A percentile compares a stretch with the other conserved stretches of the same genome.
Evolutionary conservation across 2,797 vertebrate species (phyloP).

Genomic region (Octomys mimax): DNA sequence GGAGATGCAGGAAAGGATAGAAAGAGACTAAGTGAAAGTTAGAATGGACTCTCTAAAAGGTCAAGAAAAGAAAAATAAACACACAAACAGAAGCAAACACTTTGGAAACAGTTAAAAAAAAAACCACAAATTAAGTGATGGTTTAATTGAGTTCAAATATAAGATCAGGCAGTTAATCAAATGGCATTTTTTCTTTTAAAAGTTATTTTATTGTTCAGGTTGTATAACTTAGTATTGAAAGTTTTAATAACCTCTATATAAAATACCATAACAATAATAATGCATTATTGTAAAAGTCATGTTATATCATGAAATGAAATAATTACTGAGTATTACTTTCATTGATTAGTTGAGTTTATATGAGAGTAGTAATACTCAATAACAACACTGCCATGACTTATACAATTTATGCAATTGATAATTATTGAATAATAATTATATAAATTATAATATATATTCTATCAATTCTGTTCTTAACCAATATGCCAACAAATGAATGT

Average conservation of each 20-base stretch:
- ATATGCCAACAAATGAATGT: not conserved
- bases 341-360: not conserved
- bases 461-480: not conserved
- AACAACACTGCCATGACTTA: not conserved
- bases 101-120: not conserved
- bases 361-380: not conserved
- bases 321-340: not conserved
- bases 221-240: not conserved
- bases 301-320: not conserved
- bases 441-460: not conserved
- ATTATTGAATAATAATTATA: not conserved
- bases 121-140: not conserved
- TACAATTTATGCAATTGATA: not conserved
- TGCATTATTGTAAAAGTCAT: not conserved
- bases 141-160: not conserved
- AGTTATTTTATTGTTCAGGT: not conserved
- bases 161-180: not conserved
- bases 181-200: not conserved
- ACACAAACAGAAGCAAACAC: not conserved
- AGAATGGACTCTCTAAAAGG: not conserved
- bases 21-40: not conserved
- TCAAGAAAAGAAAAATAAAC: slow-evolving; percentile 7
- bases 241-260: not conserved
- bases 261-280: not conserved
- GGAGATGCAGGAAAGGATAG: not conserved